phyloP scores from a whole-genome alignment of 2,113 vertebrate species.

The Hylia prasina region DNA sequence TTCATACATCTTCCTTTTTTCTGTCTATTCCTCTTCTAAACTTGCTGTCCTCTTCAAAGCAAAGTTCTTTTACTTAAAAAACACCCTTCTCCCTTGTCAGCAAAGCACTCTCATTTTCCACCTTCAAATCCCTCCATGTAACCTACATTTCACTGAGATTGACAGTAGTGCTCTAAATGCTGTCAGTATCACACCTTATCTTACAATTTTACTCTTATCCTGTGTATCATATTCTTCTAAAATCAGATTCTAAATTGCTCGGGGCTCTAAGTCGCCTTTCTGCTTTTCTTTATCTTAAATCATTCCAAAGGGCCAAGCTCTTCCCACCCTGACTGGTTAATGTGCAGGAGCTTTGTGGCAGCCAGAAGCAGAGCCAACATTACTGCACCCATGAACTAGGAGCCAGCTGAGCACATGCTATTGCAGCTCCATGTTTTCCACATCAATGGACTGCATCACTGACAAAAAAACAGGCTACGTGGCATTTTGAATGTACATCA shows the following conservation, averaged over 20 bases:
- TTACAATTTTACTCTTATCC: constrained; percentile 29
- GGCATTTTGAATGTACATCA: neutral
- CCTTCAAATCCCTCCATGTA: constrained; percentile 5
- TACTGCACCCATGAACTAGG: neutral
- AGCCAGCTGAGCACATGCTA: neutral
- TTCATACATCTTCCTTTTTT: neutral
- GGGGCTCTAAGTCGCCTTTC: neutral
- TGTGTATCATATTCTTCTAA: constrained; percentile 6
- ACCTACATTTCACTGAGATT: constrained; percentile 32
- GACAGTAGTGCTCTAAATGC: constrained; percentile 21
- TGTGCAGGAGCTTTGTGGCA: neutral
- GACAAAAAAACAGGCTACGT: neutral
- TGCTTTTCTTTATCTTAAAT: neutral
- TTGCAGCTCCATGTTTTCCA: neutral
- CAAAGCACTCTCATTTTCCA: neutral
- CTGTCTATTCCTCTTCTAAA: neutral
- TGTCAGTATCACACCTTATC: constrained; percentile 20
- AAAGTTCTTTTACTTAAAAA: neutral
- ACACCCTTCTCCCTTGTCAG: neutral
- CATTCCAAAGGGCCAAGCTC: neutral
- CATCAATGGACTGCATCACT: neutral
- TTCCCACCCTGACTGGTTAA: neutral
- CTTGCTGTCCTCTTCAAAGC: neutral
- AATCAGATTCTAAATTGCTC: constrained; percentile 42
- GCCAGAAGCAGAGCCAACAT: neutral